These are phyloP conservation scores for Fistularia tabacaria DNA, from an alignment of 2,797 vertebrate species.

Conservation along the genomic window DNA sequence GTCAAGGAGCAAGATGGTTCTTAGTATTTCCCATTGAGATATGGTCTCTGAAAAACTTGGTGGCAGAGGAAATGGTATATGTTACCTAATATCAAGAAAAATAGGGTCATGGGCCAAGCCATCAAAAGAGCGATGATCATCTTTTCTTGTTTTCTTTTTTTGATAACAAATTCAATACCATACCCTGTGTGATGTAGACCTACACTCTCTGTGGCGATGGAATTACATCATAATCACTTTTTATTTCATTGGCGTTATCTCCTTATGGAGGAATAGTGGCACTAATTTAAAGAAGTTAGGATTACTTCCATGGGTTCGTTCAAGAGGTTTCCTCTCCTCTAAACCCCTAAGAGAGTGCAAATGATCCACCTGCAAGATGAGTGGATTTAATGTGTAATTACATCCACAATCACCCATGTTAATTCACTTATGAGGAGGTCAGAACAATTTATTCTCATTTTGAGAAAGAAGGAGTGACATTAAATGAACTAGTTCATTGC, in stretches of 20 bases:
- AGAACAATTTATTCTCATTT: constrained; percentile 63
- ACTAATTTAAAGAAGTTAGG: constrained; percentile 19
- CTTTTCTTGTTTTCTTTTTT: constrained; percentile 21
- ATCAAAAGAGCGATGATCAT: constrained; percentile 41
- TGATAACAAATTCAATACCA: constrained; percentile 30
- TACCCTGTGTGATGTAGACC: constrained; percentile 8
- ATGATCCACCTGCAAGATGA: constrained; percentile 56
- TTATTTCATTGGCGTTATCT: constrained; percentile 31
- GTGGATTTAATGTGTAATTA: constrained; percentile 71
- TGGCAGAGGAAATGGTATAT: constrained; percentile 9
- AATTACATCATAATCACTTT: constrained; percentile 29
- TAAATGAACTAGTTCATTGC: neutral
- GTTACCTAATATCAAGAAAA: constrained; percentile 37
- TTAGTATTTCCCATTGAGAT: constrained; percentile 46
- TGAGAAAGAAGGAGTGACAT: constrained; percentile 47
- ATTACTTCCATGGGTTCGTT: constrained; percentile 45
- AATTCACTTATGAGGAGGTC: constrained; percentile 65
- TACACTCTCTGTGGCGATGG: constrained; percentile 1
- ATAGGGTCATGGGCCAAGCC: constrained; percentile 12
- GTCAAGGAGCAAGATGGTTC: constrained; percentile 42
- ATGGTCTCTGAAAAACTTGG: constrained; percentile 40
- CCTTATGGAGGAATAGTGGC: constrained; percentile 15
- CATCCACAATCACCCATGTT: constrained; percentile 65
- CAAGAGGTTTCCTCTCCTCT: constrained; percentile 32
- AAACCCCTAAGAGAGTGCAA: constrained; percentile 34